Percentiles rank a stretch among this genome's conserved stretches.
These are phyloP conservation scores for Erpetoichthys calabaricus DNA, from an alignment of 2,797 vertebrate species.

Conservation along the genomic window DNA sequence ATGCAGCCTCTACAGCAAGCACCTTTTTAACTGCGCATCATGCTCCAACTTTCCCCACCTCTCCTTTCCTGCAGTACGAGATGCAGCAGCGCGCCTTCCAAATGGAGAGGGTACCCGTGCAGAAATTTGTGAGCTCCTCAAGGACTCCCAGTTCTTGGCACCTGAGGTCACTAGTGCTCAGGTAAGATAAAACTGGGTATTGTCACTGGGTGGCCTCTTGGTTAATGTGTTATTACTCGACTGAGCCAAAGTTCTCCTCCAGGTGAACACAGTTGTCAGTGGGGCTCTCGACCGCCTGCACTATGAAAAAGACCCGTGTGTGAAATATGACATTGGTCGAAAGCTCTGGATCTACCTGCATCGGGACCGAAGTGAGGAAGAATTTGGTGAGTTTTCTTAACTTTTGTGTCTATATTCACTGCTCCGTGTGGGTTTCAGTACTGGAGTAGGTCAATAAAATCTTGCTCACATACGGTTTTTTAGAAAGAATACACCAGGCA, in stretches of 20 bases:
- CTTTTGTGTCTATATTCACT: neutral
- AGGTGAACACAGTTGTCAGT: conserved; percentile 96
- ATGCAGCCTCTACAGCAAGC: neutral
- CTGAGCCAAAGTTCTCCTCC: too few relatives aligned
- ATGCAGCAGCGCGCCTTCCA: conserved; percentile 87
- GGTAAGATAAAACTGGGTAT: conserved; percentile 34
- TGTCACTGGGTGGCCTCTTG: too few relatives aligned
- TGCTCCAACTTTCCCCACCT: neutral
- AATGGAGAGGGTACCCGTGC: conserved; percentile 94
- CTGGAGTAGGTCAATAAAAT: neutral
- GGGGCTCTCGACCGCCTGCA: conserved; percentile 87
- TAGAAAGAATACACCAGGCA: conserved; percentile 93
- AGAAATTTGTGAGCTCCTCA: conserved; percentile 92
- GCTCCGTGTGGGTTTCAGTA: neutral
- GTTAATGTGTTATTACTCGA: too few relatives aligned
- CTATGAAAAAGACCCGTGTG: conserved; percentile 95
- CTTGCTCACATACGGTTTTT: neutral
- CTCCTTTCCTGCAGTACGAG: conserved; percentile 57
- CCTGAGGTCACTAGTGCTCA: conserved; percentile 97
- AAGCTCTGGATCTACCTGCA: conserved; percentile 97
- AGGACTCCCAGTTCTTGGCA: conserved; percentile 93
- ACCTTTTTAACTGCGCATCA: neutral
- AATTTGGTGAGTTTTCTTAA: conserved; percentile 90
- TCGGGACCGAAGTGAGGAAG: conserved; percentile 81
- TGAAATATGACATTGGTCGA: conserved; percentile 90